Evolutionary conservation across 2,113 vertebrate species (phyloP).

Genomic region (Manacus vitellinus): DNA sequence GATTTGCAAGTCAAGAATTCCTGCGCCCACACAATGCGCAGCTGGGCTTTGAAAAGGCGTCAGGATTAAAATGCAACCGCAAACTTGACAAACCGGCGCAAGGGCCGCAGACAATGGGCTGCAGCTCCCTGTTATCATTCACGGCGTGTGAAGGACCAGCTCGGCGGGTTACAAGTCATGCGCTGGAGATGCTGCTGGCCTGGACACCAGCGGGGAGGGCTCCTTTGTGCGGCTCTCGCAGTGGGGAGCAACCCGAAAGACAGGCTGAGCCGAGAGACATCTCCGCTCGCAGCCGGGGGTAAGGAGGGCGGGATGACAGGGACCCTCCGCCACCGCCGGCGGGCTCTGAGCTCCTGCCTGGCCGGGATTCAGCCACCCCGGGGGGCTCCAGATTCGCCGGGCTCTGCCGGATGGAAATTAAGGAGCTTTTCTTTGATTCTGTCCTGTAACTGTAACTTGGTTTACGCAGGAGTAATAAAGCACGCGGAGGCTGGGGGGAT

Average conservation of each 20-base stretch:
- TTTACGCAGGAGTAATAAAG: neutral
- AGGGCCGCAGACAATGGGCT: conserved; percentile 47
- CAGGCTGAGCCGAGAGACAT: neutral
- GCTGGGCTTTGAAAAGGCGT: conserved; percentile 61
- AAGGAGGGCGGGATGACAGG: neutral
- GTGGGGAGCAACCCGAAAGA: neutral
- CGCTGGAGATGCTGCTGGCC: conserved; percentile 34
- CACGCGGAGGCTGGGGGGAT: fast-evolving
- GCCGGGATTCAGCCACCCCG: neutral
- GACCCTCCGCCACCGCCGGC: neutral
- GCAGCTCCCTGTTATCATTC: conserved; percentile 50
- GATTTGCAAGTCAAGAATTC: conserved; percentile 72
- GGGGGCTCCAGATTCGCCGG: neutral
- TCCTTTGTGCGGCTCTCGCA: conserved; percentile 46
- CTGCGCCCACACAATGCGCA: conserved; percentile 61
- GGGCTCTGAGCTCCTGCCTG: neutral
- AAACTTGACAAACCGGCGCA: conserved; percentile 56
- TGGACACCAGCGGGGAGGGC: conserved; percentile 3
- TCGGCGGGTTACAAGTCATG: conserved; percentile 35
- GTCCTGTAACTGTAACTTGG: neutral
- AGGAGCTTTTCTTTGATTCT: neutral
- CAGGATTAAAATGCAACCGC: conserved; percentile 63
- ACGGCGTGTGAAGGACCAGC: conserved; percentile 45
- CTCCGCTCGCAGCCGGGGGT: neutral
- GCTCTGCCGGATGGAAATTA: neutral